Base-by-base conservation (phyloP, 2,888 invertebrate species). In the Branchinecta sandiegonensis region DNA sequence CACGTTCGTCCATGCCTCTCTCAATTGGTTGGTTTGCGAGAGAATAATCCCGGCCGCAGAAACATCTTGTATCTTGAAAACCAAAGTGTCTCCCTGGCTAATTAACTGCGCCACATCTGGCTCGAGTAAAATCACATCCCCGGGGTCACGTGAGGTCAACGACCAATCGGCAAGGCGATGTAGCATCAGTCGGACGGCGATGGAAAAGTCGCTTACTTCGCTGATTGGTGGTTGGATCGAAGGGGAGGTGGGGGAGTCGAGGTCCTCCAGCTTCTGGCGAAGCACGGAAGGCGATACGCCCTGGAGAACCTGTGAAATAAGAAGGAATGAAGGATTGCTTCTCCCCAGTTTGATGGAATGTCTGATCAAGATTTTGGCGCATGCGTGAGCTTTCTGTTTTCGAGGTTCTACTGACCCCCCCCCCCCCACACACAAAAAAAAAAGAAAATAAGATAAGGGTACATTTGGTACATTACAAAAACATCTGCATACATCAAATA, bases 31-130 rank as follows among this genome's bases (percentile, higher is more conserved):
- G 8, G 73, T 69, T 11, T 72, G 72, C 11, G 72, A 69, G 65
- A 73, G 67, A 47, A 73, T 71, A 68, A 71, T 66, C 66, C 72
- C 70, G 47, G 72, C 71, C 68, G 70, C 69, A 65, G 69, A 67
- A 10, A 73, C 70, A 56, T 73, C 72, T 17, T 56, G 63, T 56
- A 56, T 56, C 63, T 56, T 56, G 11, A 56, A 56, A 17, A 56
- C 86, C 65, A 89, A 79, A 69, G 86, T 84, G 77, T 89, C 89
- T 0, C 89, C 89, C 75, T 85, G 85, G 17, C 88, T 88, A 72
- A 89, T 88, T 48, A 88, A 79, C 69, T 85, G 84, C 8, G 88
- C 89, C 70, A 88, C 88, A 76, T 87, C 88, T 3, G 87, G 87
- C 12, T 88, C 88, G 71, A 88, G 77, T 69, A 79, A 79, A 48